Evolutionary conservation across 2,797 vertebrate species (phyloP).

Genomic region (Leptatherina wallacei): DNA sequence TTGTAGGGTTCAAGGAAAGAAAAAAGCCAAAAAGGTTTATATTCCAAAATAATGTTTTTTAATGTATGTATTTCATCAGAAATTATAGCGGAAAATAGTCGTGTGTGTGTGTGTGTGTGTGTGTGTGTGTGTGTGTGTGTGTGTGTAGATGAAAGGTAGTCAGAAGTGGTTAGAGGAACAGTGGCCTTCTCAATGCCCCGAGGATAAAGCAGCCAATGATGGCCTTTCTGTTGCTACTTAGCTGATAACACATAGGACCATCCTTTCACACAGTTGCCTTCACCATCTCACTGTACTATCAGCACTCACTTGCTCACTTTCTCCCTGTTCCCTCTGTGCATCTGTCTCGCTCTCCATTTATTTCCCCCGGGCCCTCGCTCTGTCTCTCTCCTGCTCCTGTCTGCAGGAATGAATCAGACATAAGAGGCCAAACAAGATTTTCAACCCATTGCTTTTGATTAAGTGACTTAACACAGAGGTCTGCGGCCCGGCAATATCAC

Average conservation of each 20-base stretch:
- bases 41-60: not conserved
- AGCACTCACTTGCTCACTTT: conserved; percentile 64
- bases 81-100: not conserved
- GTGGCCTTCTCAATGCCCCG: conserved; percentile 86
- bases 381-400: conserved; percentile 86
- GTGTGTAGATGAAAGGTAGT: conserved; percentile 80
- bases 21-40: not conserved
- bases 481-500: conserved; percentile 95
- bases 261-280: conserved; percentile 53
- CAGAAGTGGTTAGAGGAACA: conserved; percentile 77
- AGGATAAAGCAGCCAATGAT: conserved; percentile 89
- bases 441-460: conserved; percentile 99
- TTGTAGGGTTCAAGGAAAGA: not conserved
- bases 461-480: conserved; percentile 98
- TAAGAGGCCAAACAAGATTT: conserved; percentile 97
- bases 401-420: conserved; percentile 98
- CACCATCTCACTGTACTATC: conserved; percentile 65
- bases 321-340: conserved; percentile 62
- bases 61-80: not conserved
- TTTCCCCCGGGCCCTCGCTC: conserved; percentile 69
- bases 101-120: no score
- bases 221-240: conserved; percentile 95
- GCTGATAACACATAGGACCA: conserved; percentile 95
- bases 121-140: conserved; percentile 23
- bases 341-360: conserved; percentile 71